phyloP scores from a whole-genome alignment of 1,140 invertebrate species.

The Schlechtendalia chinensis region DNA sequence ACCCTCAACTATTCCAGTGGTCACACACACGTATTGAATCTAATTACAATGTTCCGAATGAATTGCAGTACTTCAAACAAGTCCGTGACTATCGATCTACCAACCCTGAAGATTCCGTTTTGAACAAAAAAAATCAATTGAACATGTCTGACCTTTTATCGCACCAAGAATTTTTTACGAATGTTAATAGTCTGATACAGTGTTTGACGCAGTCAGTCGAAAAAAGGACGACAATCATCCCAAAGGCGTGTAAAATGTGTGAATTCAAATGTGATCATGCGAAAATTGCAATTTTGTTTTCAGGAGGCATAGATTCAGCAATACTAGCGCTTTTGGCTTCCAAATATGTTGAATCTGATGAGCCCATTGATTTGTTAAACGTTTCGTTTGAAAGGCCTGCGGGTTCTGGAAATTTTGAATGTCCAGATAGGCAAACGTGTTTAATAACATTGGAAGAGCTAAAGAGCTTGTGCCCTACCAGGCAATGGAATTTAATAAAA shows the following conservation, averaged over 20 bases:
- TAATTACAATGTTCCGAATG: slow-evolving; percentile 9
- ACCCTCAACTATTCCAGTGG: slow-evolving; percentile 50
- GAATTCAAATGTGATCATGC: slow-evolving; percentile 61
- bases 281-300: slow-evolving; percentile 85
- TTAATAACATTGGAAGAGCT: slow-evolving; percentile 72
- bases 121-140: slow-evolving; percentile 21
- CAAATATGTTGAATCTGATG: slow-evolving; percentile 66
- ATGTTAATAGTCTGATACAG: slow-evolving; percentile 59
- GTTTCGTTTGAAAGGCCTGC: slow-evolving; percentile 78
- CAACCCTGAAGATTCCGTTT: not conserved
- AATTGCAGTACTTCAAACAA: slow-evolving; percentile 36
- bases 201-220: slow-evolving; percentile 66
- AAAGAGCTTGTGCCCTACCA: slow-evolving; percentile 65
- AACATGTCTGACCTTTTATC: slow-evolving; percentile 20
- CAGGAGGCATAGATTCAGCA: slow-evolving; percentile 92
- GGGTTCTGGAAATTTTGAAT: slow-evolving; percentile 58
- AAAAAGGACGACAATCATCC: slow-evolving; percentile 65
- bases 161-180: slow-evolving; percentile 50
- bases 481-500: slow-evolving; percentile 72
- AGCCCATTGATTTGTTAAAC: slow-evolving; percentile 92
- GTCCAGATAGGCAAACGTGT: slow-evolving; percentile 81
- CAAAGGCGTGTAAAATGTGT: slow-evolving; percentile 68
- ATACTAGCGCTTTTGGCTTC: slow-evolving; percentile 79
- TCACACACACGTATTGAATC: slow-evolving; percentile 31
- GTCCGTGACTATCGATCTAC: not conserved